These are phyloP conservation scores for Megathymus violae DNA, from an alignment of 1,140 invertebrate genomes.

Conservation along the genomic window DNA sequence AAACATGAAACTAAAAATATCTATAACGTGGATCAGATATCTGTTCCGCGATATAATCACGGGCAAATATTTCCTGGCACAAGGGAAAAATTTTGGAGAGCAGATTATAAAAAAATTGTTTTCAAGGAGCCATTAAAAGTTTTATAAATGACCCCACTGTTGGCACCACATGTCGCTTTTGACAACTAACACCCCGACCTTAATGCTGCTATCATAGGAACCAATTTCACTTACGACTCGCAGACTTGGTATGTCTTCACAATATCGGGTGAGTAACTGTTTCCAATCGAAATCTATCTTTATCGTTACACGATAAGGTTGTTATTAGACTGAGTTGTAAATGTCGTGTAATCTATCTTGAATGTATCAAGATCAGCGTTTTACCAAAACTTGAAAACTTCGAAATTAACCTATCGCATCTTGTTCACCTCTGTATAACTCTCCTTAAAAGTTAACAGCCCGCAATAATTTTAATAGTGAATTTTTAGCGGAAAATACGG, in stretches of 20 bases:
- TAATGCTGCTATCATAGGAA: constrained; percentile 6
- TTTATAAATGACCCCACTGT: constrained; percentile 40
- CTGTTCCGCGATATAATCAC: constrained; percentile 7
- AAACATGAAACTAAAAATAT: neutral
- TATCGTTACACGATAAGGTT: neutral
- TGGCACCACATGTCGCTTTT: constrained; percentile 19
- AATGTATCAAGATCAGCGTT: constrained; percentile 18
- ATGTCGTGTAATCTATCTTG: neutral
- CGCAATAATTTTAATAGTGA: constrained; percentile 27
- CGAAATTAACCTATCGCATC: constrained; percentile 32
- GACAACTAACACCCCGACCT: neutral
- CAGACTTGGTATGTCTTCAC: neutral
- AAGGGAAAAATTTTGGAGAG: constrained; percentile 28
- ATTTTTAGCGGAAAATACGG: constrained; percentile 19
- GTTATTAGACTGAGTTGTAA: neutral
- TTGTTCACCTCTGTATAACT: constrained; percentile 34
- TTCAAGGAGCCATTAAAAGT: constrained; percentile 49
- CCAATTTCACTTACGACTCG: constrained; percentile 3
- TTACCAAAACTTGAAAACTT: constrained; percentile 33
- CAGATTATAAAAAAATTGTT: constrained; percentile 45
- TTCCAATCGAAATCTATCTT: neutral
- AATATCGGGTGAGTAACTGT: neutral
- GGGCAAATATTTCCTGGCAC: constrained; percentile 11
- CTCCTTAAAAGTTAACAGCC: constrained; percentile 27
- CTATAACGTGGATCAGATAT: constrained; percentile 4